Conservation (phyloP, 2,888 invertebrate species). For the Drosophila peninsularis region DNA sequence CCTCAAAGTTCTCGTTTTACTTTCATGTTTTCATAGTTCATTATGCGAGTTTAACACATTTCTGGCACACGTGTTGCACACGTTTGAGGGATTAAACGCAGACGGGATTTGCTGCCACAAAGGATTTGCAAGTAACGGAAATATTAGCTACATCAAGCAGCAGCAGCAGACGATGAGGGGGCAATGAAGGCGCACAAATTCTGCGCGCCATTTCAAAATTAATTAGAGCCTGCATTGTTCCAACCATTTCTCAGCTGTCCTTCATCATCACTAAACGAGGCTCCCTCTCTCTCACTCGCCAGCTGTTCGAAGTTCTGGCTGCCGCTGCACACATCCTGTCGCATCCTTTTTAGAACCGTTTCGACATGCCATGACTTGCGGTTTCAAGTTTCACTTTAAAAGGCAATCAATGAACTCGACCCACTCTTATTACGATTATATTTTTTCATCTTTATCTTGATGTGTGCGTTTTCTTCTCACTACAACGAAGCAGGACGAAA, state of each 20-base stretch:
- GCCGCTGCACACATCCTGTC: slow-evolving; percentile 55
- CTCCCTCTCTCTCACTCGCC: slow-evolving; percentile 13
- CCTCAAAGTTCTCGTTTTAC: slow-evolving; percentile 49
- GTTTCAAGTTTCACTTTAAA: slow-evolving; percentile 66
- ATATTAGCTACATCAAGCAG: slow-evolving; percentile 49
- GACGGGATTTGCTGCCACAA: slow-evolving; percentile 25
- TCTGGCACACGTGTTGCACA: slow-evolving; percentile 66
- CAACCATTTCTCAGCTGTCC: slow-evolving; percentile 32
- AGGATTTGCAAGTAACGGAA: slow-evolving; percentile 48
- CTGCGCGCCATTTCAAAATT: slow-evolving; percentile 36
- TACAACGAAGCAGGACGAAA: slow-evolving; percentile 7
- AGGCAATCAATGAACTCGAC: slow-evolving; percentile 58
- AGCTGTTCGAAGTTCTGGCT: slow-evolving; percentile 40
- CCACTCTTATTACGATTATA: slow-evolving; percentile 32
- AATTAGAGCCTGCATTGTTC: slow-evolving; percentile 45
- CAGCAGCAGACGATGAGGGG: not conserved
- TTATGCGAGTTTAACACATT: slow-evolving; percentile 63
- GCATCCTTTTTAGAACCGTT: slow-evolving; percentile 48
- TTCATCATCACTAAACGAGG: not conserved
- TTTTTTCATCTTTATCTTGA: slow-evolving; percentile 5
- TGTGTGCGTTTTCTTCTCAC: not conserved
- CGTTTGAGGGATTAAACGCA: slow-evolving; percentile 50
- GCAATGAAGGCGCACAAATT: slow-evolving; percentile 3
- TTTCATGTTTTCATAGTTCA: slow-evolving; percentile 61
- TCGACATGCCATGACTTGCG: slow-evolving; percentile 54